Evolutionary conservation across 2,888 invertebrate genomes (phyloP), one percentile per base, ranked within the genome.

Genomic region (Lithodes maja): DNA sequence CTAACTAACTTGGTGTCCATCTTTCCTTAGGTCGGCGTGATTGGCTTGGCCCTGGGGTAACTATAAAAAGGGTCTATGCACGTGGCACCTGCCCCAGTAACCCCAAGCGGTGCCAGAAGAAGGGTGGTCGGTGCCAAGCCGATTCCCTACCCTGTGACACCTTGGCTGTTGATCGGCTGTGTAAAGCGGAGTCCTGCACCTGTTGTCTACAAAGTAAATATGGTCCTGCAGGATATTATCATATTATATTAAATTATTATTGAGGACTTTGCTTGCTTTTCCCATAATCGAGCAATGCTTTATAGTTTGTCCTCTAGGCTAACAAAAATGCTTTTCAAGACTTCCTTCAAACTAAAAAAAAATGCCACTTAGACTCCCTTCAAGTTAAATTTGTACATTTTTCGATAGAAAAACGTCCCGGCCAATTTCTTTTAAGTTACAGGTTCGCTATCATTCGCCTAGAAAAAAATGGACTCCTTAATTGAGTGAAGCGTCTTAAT

Each of bases 61-160:
- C 15, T 33, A 50, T 33, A 17, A 50, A 77, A 2, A 17, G 52
- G 52, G 49, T 50, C 2, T 33, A 77, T 49, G 49, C 1, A 2
- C 77, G 52, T 3, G n/a, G 49, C 52, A 33, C 52, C 52, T 80
- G 80, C 33, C 54, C 2, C 2, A 55, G 12, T 9, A 54, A n/a
- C 55, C 5, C 80, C 17, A 33, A 15, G 9, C 15, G 49, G 68
- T 82, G 81, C 49, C 1, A 50, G 15, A 82, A 50, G 81, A n/a
- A 68, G 50, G 81, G 81, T n/a, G 81, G 81, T n/a, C 61, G 68
- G 2, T 82, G 81, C 15, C 49, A 68, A n/a, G 2, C 68, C 81
- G 9, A 3, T 12, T 17, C 12, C 3, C 61, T 1, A 61, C 49
- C 55, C 52, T 82, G 81, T 15, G 50, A 69, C 68, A 82, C 81